Base-by-base conservation (phyloP, 2,888 invertebrate species). In the Spisula solida region DNA sequence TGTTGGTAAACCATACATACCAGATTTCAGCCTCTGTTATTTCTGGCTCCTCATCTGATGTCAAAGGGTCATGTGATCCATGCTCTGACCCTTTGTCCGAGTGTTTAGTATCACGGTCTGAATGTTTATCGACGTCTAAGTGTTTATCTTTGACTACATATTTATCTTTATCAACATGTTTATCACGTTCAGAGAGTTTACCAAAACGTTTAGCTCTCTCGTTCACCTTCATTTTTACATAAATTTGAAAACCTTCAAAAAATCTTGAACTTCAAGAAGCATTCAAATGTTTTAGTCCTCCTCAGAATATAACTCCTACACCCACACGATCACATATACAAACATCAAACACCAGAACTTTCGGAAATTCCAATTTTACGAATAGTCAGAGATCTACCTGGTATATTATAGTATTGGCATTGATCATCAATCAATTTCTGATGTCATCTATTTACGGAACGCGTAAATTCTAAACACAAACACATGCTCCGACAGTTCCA, bases 21-120 rank as follows among this genome's bases (percentile, higher is more conserved):
- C 83, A 83, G 31, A 83, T 75, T 75, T 83, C 83, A 48, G 83
- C 83, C 48, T 83, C 83, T 1, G 70, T 75, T 16, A 70, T 47
- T 31, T 83, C 83, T 5, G 70, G 31, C 18, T 83, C 83, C n/a
- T 10, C 75, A 14, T 83, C 83, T 5, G 31, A 25, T 12, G 16
- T 25, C 8, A 48, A 31, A 0, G 31, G 75, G 70, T 83, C 83
- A 75, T 48, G 83, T 75, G 83, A 75, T n/a, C 29, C 51, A 75
- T 48, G 16, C 48, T 83, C 51, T 20, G 70, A n/a, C 16, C 31
- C 60, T 82, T 70, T 70, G 34, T 75, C 75, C 6, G 60, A 60
- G 25, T 60, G 25, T 75, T 31, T 29, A 31, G 31, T 18, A 75
- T 34, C 34, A 0, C 60, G 60, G 12, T 66, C 60, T 0, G 34